phyloP scores from a whole-genome alignment of 2,113 vertebrate species.

The Phoxinus phoxinus region DNA sequence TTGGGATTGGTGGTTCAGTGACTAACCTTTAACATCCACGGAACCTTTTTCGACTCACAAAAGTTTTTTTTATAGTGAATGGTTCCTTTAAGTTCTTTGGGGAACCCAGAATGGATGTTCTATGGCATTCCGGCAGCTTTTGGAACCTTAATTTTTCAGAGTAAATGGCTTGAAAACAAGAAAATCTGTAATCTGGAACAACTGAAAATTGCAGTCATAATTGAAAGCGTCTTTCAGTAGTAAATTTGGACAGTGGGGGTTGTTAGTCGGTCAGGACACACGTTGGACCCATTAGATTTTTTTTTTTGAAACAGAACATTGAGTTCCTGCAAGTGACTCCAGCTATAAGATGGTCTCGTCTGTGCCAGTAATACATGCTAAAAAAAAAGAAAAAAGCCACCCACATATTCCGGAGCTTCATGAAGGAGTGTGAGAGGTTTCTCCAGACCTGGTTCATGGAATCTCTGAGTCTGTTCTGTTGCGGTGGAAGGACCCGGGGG shows the following conservation, averaged over 20 bases:
- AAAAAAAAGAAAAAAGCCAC: not conserved
- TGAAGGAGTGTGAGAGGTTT: conserved; percentile 36
- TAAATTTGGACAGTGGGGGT: not conserved
- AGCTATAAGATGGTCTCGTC: not conserved
- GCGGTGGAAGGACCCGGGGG: not conserved
- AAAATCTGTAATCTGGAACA: not conserved
- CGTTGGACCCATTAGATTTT: not conserved
- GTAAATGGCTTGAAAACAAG: not conserved
- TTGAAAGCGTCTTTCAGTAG: not conserved
- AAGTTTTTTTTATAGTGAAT: no score
- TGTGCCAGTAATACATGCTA: not conserved
- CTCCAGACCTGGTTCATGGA: conserved; percentile 13
- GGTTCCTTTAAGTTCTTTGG: no score
- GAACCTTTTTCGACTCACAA: no score
- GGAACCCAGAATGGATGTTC: no score
- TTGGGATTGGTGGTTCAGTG: no score
- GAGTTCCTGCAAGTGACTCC: conserved; percentile 5
- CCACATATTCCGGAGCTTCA: not conserved
- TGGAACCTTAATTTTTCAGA: no score
- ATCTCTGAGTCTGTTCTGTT: not conserved
- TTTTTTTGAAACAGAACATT: not conserved
- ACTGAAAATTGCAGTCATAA: not conserved
- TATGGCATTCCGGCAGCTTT: no score
- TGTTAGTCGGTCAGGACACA: not conserved
- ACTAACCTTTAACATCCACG: no score